phyloP scores from a whole-genome alignment of 2,888 invertebrate species.

The Steinernema hermaphroditum region DNA sequence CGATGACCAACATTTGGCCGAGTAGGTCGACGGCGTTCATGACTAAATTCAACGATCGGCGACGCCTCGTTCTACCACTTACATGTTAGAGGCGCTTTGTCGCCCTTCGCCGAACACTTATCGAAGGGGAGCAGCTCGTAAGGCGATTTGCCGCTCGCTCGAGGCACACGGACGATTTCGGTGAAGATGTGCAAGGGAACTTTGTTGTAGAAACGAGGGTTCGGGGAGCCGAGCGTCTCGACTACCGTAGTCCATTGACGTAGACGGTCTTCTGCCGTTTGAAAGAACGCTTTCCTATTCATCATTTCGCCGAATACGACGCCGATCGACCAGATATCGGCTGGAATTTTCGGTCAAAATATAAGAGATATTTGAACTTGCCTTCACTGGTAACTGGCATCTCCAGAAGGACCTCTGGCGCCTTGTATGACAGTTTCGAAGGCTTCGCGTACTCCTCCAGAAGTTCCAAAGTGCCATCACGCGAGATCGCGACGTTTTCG shows the following conservation, averaged over 20 bases:
- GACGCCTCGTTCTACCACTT: slow-evolving; percentile 5
- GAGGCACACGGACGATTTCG: neutral
- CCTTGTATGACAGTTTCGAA: neutral
- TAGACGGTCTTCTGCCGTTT: neutral
- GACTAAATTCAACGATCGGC: neutral
- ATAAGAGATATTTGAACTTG: too few species aligned
- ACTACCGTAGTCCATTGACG: neutral
- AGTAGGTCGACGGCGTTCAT: neutral
- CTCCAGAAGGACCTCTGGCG: neutral
- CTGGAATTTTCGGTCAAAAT: neutral
- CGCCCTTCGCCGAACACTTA: neutral
- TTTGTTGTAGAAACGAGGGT: neutral
- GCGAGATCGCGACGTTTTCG: neutral
- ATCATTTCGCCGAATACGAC: neutral
- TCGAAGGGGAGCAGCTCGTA: neutral
- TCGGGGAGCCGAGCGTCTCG: neutral
- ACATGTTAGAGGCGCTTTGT: neutral
- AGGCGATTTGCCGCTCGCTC: neutral
- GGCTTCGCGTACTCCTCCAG: neutral
- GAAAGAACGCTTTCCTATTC: neutral
- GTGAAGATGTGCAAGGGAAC: neutral
- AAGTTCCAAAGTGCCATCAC: neutral
- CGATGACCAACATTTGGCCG: neutral
- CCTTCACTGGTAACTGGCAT: neutral
- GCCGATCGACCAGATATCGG: slow-evolving; percentile 15